Evolutionary conservation across 1,140 invertebrate species (phyloP), one percentile per base, ranked within the genome.

Genomic region (Asbolus verrucosus): DNA sequence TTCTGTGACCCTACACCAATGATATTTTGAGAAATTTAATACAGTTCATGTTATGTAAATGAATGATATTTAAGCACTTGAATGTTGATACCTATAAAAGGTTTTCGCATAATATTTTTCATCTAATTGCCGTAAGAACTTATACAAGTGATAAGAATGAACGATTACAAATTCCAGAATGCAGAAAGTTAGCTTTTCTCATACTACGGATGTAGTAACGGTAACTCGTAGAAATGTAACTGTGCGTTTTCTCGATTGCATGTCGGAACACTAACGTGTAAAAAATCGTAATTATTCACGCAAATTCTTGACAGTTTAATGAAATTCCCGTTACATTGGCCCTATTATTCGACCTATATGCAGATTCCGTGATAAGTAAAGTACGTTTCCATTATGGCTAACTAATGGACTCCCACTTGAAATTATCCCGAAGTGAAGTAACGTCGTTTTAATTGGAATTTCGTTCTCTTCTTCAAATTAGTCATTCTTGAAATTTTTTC

Each of bases 271-370:
- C n/a, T 54, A 54, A 54, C 46, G 46, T 54, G 46, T 21, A 54
- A 54, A 54, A 54, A 54, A 54, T 9, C 9, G 21, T 54, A 54
- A 54, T 54, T 54, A 54, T 54, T 54, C 46, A 54, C 46, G 46
- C 46, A 54, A 54, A 54, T 54, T 54, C 46, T 11, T 54, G 46
- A 54, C 46, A 54, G 46, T 54, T 54, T 54, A 54, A 54, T 54
- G 46, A 54, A 54, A 54, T 54, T 21, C 15, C 46, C 30, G 46
- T 54, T 54, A 27, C 46, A 54, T 54, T 54, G 46, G 46, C 13
- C 46, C 46, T 54, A 30, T 54, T 54, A 54, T 54, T 54, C 30
- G 46, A 54, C 46, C 46, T 54, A 24, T 30, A 54, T 54, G 46
- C 21, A 54, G 46, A 54, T 54, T 54, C 41, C 46, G 46, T 54